Base-by-base conservation (phyloP, 2,797 vertebrate species). In the Erethizon dorsatum region DNA sequence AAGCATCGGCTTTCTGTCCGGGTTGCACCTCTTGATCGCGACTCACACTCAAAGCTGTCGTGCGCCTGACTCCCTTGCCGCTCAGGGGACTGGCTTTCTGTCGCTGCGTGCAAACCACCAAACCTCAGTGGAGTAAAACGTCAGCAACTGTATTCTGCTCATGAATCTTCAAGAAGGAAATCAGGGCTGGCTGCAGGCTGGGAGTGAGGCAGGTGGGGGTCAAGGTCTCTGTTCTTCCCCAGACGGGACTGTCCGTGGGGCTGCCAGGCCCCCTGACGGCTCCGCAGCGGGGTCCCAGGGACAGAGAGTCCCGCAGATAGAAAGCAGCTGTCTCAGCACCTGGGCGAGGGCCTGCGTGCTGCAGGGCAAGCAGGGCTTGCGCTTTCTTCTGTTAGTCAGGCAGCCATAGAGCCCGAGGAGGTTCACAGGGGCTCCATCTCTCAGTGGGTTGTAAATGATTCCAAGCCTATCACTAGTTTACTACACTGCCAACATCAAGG, bases 331-430 rank as follows among this genome's bases (percentile, higher is more conserved):
- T 20, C 54, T 6, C 1, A 0, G 3, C 28, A 33, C 31, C 18
- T n/a, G 47, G 37, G 3, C 17, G 28, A 69, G 33, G 41, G 22
- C 79, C 45, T 20, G 26, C 26, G 52, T 26, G 0, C 65, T 1
- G 13, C 59, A 15, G 14, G 13, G 24, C 3, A 1, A 24, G n/a
- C 5, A 0, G 6, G 47, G 2, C 9, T 12, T 17, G 17, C 7
- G 6, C 20, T 45, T 59, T 15, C 2, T 50, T 50, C 24, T 57
- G 26, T 47, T 56, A 3, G 20, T 17, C 65, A 24, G 0, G 15
- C 11, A 28, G 61, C 47, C 65, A 33, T 0, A 2, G 56, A 22
- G 33, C n/a, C 86, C 4, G 6, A 5, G 2, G 1, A 33, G 41
- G 3, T 1, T 50, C 7, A 28, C 0, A 11, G 83, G 52, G 31